Conservation (phyloP, 2,888 invertebrate genomes). For the Harpalus rufipes region DNA sequence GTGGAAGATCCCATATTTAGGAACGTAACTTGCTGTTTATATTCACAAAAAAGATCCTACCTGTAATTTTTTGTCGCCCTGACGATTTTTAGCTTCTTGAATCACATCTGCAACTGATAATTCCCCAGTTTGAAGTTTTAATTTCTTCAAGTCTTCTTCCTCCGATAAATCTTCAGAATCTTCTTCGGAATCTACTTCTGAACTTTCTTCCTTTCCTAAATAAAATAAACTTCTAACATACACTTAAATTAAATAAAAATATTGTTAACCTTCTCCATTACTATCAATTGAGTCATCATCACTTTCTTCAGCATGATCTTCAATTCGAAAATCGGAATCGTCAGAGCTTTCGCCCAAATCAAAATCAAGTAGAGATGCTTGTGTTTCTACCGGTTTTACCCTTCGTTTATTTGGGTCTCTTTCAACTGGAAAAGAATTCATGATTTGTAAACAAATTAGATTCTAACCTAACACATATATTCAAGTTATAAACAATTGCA, state of each 20-base stretch:
- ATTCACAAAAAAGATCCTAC: conserved; percentile 48
- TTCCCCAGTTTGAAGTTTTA: conserved; percentile 74
- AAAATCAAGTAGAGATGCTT: conserved; percentile 88
- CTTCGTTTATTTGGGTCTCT: conserved; percentile 89
- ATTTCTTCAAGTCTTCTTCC: conserved; percentile 74
- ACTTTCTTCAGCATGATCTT: conserved; percentile 89
- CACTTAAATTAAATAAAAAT: not conserved
- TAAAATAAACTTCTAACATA: conserved; percentile 9
- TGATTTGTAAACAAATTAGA: not conserved
- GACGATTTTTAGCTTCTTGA: conserved; percentile 77
- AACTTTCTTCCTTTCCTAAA: conserved; percentile 64
- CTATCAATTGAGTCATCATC: conserved; percentile 88
- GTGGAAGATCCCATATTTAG: too few relatives aligned
- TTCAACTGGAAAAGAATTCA: conserved; percentile 77
- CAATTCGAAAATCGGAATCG: conserved; percentile 96
- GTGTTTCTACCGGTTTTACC: conserved; percentile 88
- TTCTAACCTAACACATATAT: not conserved
- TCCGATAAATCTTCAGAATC: conserved; percentile 76
- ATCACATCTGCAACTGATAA: conserved; percentile 79
- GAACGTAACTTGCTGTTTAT: too few relatives aligned
- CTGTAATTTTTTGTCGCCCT: conserved; percentile 75
- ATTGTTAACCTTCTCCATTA: conserved; percentile 80
- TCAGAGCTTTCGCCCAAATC: conserved; percentile 95
- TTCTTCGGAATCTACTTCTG: conserved; percentile 75
- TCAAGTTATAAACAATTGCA: not conserved